Evolutionary conservation across 2,113 vertebrate species (phyloP).

Genomic region (Geococcyx californianus): DNA sequence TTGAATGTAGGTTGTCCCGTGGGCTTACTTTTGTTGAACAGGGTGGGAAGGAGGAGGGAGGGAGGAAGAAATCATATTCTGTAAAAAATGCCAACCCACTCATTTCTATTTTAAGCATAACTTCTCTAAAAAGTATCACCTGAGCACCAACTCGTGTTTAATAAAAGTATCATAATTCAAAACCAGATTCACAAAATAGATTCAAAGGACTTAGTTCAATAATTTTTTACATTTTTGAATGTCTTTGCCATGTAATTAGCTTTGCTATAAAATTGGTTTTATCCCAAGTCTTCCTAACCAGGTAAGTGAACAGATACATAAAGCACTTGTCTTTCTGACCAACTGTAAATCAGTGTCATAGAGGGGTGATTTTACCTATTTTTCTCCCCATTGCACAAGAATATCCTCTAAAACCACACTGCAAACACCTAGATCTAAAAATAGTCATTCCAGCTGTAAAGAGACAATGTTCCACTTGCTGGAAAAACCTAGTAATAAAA

Average conservation of each 20-base stretch:
- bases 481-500: not conserved
- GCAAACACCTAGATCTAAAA: not conserved
- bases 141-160: not conserved
- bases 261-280: not conserved
- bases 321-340: not conserved
- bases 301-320: not conserved
- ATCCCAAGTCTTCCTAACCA: not conserved
- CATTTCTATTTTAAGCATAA: constrained; percentile 37
- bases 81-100: constrained; percentile 29
- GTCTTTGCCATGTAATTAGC: not conserved
- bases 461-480: not conserved
- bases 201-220: not conserved
- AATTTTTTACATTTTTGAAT: not conserved
- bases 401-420: not conserved
- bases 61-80: constrained; percentile 24
- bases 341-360: not conserved
- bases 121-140: constrained; percentile 26
- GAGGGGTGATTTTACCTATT: not conserved
- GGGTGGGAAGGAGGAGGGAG: not conserved
- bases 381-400: not conserved
- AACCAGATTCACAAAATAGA: not conserved
- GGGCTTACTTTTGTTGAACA: constrained; percentile 25
- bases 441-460: not conserved
- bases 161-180: not conserved
- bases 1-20: not conserved